These are phyloP conservation scores for Orthosia gracilis DNA, from an alignment of 2,888 invertebrate genomes.

Conservation along the genomic window DNA sequence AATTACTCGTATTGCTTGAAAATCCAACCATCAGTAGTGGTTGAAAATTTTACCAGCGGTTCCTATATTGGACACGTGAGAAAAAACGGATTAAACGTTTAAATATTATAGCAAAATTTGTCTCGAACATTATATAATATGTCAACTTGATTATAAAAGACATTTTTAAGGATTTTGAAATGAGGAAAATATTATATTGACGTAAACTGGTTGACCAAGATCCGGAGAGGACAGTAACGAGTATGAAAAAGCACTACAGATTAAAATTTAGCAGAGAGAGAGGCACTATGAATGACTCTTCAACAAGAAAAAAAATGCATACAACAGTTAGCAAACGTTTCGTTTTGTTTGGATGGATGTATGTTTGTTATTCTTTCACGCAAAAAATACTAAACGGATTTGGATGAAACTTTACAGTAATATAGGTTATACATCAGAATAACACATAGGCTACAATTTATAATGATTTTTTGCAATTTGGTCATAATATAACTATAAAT, in stretches of 20 bases:
- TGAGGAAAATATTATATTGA: constrained; percentile 2
- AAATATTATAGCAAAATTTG: constrained; percentile 3
- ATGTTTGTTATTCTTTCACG: too few species aligned
- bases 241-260: constrained; percentile 2
- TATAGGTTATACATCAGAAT: too few species aligned
- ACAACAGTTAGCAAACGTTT: neutral
- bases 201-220: constrained; percentile 23
- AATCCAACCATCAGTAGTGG: too few species aligned
- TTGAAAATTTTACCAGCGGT: too few species aligned
- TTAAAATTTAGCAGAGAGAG: neutral
- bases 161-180: neutral
- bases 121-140: neutral
- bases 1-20: neutral
- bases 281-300: neutral
- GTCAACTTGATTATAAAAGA: constrained; percentile 9
- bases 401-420: too few species aligned
- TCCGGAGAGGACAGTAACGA: neutral
- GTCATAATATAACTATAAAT: too few species aligned
- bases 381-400: too few species aligned
- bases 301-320: neutral
- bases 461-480: too few species aligned
- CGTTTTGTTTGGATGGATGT: too few species aligned
- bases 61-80: too few species aligned
- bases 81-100: neutral
- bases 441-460: too few species aligned